Percentiles rank a stretch among this genome's conserved stretches.
Conservation (phyloP, 2,888 invertebrate genomes). For the Lithophane socia region DNA sequence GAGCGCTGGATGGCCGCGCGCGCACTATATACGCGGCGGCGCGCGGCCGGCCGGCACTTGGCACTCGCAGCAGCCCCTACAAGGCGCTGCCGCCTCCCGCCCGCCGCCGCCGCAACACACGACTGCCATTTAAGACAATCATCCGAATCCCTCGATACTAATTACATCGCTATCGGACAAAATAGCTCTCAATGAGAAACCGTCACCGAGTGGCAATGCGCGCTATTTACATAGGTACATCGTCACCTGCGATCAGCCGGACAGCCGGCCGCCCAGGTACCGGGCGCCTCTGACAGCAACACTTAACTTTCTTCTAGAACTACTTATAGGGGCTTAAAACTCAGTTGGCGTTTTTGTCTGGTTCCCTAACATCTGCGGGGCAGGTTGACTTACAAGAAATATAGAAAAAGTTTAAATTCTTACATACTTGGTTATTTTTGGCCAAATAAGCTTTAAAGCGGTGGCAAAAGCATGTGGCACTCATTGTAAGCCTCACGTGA, state of each 20-base stretch:
- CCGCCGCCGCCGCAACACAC: conserved; percentile 42
- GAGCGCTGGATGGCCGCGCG: conserved; percentile 49
- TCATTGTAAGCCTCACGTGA: no score
- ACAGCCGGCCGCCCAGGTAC: neutral
- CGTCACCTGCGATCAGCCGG: neutral
- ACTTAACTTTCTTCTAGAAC: neutral
- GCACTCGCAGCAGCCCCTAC: conserved; percentile 65
- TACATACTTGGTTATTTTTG: neutral
- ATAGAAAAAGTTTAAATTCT: no score
- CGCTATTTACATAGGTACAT: conserved; percentile 33
- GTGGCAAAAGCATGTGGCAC: no score
- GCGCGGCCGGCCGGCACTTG: conserved; percentile 54
- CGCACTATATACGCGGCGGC: conserved; percentile 64
- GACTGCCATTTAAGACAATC: conserved; percentile 79
- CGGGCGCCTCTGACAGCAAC: neutral
- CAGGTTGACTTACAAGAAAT: neutral
- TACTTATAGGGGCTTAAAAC: neutral
- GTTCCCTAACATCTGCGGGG: neutral
- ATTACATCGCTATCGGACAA: conserved; percentile 71
- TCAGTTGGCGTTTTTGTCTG: no score
- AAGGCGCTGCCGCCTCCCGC: conserved; percentile 61
- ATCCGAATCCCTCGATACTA: conserved; percentile 62
- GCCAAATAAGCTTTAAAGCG: no score
- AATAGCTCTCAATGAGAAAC: conserved; percentile 66
- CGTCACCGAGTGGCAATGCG: conserved; percentile 18